Evolutionary conservation across 1,140 invertebrate species (phyloP).

Genomic region (Ostrea edulis): DNA sequence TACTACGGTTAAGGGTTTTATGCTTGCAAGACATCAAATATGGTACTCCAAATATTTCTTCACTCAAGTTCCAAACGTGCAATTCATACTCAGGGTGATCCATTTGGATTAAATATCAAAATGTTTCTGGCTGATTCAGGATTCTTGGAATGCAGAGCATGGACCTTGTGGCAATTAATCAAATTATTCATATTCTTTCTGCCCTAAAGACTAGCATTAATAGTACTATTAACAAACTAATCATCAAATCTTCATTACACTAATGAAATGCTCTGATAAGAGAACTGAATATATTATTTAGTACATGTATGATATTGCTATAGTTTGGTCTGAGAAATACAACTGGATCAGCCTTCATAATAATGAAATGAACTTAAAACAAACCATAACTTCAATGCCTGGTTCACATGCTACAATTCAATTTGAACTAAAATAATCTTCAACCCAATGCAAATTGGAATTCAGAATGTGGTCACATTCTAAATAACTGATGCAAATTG

Average conservation of each 20-base stretch:
- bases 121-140: neutral
- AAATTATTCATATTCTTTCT: neutral
- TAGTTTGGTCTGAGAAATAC: too few species aligned
- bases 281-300: neutral
- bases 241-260: neutral
- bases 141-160: conserved; percentile 15
- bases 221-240: neutral
- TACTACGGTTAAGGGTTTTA: neutral
- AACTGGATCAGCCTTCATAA: too few species aligned
- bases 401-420: too few species aligned
- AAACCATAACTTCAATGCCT: too few species aligned
- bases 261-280: neutral
- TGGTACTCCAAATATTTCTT: neutral
- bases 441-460: too few species aligned
- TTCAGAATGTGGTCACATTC: too few species aligned
- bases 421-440: too few species aligned
- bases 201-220: neutral
- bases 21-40: neutral
- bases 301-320: too few species aligned
- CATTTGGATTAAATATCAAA: neutral
- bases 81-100: conserved; percentile 11
- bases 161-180: conserved; percentile 2
- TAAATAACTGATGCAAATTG: too few species aligned
- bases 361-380: too few species aligned
- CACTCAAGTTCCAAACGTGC: neutral